phyloP scores from a whole-genome alignment of 2,797 vertebrate genomes.

The Clarias platycephalus region DNA sequence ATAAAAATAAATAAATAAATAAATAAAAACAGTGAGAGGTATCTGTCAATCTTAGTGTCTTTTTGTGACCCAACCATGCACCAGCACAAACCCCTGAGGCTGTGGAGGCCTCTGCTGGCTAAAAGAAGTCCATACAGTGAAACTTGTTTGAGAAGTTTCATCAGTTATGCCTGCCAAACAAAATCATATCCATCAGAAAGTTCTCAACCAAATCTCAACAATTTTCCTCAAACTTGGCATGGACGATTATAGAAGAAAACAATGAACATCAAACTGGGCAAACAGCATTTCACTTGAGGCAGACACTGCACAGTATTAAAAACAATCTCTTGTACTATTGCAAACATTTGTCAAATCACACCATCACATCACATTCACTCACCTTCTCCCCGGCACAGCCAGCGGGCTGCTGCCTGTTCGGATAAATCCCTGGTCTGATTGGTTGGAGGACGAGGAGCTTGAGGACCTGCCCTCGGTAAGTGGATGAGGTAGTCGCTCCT shows the following conservation, averaged over 20 bases:
- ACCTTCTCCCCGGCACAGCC: constrained; percentile 83
- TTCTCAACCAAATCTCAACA: background rate
- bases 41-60: background rate
- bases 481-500: constrained; percentile 78
- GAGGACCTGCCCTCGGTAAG: constrained; percentile 83
- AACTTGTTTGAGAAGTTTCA: background rate
- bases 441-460: constrained; percentile 93
- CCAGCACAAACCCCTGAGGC: constrained; percentile 9
- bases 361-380: constrained; percentile 20
- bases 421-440: constrained; percentile 82
- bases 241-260: background rate
- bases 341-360: background rate
- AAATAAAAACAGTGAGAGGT: background rate
- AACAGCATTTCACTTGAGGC: background rate
- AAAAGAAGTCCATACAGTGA: constrained; percentile 14
- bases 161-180: background rate
- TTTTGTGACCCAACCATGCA: background rate
- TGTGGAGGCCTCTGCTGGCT: constrained; percentile 42
- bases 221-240: background rate
- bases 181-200: background rate
- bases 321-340: background rate
- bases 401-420: constrained; percentile 91
- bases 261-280: background rate
- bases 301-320: background rate
- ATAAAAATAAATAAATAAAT: background rate